These are phyloP conservation scores for Dufourea novaeangliae DNA, from an alignment of 1,140 invertebrate genomes.

Conservation along the genomic window DNA sequence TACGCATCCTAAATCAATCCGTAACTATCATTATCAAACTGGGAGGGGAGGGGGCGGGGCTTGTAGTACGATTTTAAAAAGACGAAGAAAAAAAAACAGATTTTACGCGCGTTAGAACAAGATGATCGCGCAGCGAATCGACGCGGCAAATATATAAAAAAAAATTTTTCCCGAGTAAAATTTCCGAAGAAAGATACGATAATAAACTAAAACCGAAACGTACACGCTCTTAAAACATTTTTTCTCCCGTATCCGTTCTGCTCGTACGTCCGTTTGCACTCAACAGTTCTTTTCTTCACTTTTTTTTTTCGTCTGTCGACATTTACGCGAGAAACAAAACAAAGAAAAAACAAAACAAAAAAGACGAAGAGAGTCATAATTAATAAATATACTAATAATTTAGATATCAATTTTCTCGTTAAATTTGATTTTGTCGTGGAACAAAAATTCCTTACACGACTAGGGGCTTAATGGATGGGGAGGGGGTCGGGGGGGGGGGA, in stretches of 20 bases:
- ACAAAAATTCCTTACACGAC: constrained; percentile 76
- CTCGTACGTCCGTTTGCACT: constrained; percentile 24
- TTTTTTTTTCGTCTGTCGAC: too few relatives aligned
- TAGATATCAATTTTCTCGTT: constrained; percentile 72
- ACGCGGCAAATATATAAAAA: too few relatives aligned
- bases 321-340: constrained; percentile 20
- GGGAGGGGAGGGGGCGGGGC: too few relatives aligned
- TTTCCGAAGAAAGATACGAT: constrained; percentile 15
- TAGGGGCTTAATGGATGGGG: too few relatives aligned
- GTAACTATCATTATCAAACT: constrained; percentile 80
- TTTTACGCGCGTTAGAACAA: background rate
- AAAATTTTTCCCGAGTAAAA: constrained; percentile 41
- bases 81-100: too few relatives aligned
- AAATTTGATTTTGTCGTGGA: constrained; percentile 56
- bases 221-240: constrained; percentile 45
- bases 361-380: constrained; percentile 61
- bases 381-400: constrained; percentile 74
- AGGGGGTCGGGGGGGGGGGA: constrained; percentile 18
- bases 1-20: constrained; percentile 77
- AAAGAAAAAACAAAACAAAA: constrained; percentile 54
- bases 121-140: background rate
- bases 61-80: too few relatives aligned
- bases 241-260: constrained; percentile 42
- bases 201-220: constrained; percentile 32
- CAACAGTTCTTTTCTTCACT: constrained; percentile 42